Conservation (phyloP, 92 coral and sea anemone species). For the Epizoanthus rinbou region DNA sequence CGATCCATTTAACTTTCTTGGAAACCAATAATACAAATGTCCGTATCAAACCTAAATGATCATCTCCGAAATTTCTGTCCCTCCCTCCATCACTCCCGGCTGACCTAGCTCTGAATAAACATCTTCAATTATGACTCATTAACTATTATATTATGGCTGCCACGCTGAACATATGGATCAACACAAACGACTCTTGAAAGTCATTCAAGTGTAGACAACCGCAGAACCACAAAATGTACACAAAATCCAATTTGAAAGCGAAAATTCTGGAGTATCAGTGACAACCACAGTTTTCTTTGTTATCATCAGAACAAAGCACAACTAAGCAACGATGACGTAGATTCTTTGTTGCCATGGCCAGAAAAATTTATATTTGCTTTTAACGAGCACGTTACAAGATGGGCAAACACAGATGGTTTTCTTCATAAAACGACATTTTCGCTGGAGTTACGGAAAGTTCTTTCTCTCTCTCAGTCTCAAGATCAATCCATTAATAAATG, state of each 20-base stretch:
- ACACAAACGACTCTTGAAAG: no score
- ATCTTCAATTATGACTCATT: no score
- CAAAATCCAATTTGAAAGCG: neutral
- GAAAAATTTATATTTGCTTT: conserved; percentile 10
- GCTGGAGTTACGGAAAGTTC: neutral
- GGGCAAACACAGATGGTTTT: conserved; percentile 20
- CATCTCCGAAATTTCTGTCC: no score
- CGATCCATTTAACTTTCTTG: no score
- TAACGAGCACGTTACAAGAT: conserved; percentile 13
- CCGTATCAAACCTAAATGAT: no score
- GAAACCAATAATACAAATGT: no score
- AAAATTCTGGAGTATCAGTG: neutral
- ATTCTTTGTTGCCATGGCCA: conserved; percentile 18
- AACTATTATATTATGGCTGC: no score
- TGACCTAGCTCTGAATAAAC: no score
- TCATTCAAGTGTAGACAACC: no score
- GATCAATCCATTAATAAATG: neutral
- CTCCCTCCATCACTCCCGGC: no score
- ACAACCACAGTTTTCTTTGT: neutral
- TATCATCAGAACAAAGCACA: conserved; percentile 1
- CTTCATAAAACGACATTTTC: neutral
- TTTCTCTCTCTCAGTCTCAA: neutral
- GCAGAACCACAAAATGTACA: neutral
- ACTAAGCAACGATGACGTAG: conserved; percentile 37
- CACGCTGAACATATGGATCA: no score